phyloP scores from a whole-genome alignment of 2,888 invertebrate genomes.

The Phania funesta region DNA sequence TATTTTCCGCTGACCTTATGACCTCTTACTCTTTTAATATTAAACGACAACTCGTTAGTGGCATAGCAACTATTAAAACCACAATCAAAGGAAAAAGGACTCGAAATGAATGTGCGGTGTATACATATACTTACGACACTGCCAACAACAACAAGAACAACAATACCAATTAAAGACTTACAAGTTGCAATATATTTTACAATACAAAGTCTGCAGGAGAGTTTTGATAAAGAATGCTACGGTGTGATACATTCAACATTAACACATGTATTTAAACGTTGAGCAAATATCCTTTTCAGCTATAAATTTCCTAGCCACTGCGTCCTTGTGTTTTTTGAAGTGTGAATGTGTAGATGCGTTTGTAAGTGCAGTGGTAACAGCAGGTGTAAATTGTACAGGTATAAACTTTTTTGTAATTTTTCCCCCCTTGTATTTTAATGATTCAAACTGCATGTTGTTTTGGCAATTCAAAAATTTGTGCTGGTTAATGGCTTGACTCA shows the following conservation, averaged over 20 bases:
- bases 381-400: slow-evolving; percentile 57
- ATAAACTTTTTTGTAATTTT: slow-evolving; percentile 12
- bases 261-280: slow-evolving; percentile 1
- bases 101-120: slow-evolving; percentile 54
- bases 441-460: slow-evolving; percentile 24
- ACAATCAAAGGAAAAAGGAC: background rate
- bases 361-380: slow-evolving; percentile 31
- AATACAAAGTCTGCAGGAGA: background rate
- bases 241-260: background rate
- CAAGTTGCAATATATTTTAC: slow-evolving; percentile 6
- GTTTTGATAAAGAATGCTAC: slow-evolving; percentile 11
- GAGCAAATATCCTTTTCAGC: slow-evolving; percentile 18
- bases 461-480: slow-evolving; percentile 25
- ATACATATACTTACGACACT: slow-evolving; percentile 1
- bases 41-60: background rate
- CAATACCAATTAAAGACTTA: no score
- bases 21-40: background rate
- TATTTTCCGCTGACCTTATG: slow-evolving; percentile 21
- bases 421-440: background rate
- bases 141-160: background rate
- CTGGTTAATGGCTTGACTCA: slow-evolving; percentile 17
- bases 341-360: slow-evolving; percentile 11
- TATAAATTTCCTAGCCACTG: slow-evolving; percentile 12
- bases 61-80: background rate
- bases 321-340: background rate